Conservation (phyloP, 1,140 invertebrate genomes). For the Epicauta chinensis region DNA sequence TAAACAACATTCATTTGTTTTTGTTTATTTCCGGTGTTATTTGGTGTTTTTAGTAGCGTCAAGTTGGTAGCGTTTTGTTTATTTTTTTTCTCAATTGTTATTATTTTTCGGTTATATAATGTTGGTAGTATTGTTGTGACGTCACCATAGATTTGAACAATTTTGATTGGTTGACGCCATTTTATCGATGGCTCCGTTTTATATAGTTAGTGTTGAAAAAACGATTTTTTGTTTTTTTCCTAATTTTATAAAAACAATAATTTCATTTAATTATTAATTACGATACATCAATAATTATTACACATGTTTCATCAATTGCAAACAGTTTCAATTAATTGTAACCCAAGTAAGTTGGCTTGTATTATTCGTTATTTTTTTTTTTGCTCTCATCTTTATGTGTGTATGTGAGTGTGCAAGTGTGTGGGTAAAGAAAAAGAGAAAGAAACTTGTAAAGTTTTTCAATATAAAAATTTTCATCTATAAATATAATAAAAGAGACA, state of each 20-base stretch:
- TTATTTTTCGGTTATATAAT: too few species aligned
- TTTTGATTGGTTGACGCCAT: conserved; percentile 25
- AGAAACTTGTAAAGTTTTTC: not conserved
- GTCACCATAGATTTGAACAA: too few species aligned
- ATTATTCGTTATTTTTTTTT: too few species aligned
- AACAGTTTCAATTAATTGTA: conserved; percentile 1
- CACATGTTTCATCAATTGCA: conserved; percentile 7
- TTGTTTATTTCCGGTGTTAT: too few species aligned
- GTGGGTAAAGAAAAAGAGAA: conserved; percentile 4
- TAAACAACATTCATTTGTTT: too few species aligned
- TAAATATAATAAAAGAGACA: too few species aligned
- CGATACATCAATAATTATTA: conserved; percentile 6
- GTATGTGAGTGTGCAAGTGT: too few species aligned
- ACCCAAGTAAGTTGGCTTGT: conserved; percentile 11
- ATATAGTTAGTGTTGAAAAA: conserved; percentile 23
- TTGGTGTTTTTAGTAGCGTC: too few species aligned
- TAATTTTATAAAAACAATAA: conserved; percentile 14
- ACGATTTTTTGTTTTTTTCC: conserved; percentile 30
- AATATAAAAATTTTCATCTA: not conserved
- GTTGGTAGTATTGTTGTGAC: too few species aligned
- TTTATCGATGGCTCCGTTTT: conserved; percentile 36
- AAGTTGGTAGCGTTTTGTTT: too few species aligned
- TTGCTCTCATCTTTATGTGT: too few species aligned
- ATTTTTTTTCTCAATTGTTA: too few species aligned
- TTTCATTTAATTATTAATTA: conserved; percentile 21